Evolutionary conservation across 2,797 vertebrate genomes (phyloP).

Genomic region (Sebastolobus alascanus): DNA sequence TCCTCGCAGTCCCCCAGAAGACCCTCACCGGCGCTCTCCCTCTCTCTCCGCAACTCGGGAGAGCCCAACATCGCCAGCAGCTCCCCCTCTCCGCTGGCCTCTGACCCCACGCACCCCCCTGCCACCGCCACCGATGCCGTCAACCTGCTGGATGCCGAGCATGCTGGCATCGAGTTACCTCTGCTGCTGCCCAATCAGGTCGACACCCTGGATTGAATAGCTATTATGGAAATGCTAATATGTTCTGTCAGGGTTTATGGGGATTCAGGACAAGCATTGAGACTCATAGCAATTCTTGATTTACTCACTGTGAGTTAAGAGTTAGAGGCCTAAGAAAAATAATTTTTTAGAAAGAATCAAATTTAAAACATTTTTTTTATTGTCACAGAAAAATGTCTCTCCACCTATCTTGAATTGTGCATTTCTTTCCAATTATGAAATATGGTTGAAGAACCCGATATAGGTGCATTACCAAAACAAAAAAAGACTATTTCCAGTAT

Average conservation of each 20-base stretch:
- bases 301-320: background rate
- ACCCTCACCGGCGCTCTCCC: slow-evolving; percentile 90
- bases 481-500: slow-evolving; percentile 5
- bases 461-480: background rate
- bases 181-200: slow-evolving; percentile 82
- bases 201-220: slow-evolving; percentile 83
- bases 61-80: slow-evolving; percentile 87
- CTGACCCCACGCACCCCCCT: slow-evolving; percentile 78
- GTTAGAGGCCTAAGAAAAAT: background rate
- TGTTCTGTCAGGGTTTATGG: background rate
- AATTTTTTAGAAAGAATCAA: background rate
- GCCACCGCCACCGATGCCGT: slow-evolving; percentile 74
- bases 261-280: background rate
- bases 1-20: slow-evolving; percentile 83
- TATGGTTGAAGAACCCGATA: background rate
- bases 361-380: background rate
- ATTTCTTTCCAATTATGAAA: background rate
- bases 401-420: background rate
- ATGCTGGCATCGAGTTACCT: slow-evolving; percentile 74
- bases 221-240: background rate
- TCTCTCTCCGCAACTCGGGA: slow-evolving; percentile 94
- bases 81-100: slow-evolving; percentile 81
- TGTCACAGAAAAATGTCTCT: slow-evolving; percentile 2
- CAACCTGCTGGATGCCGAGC: slow-evolving; percentile 86
- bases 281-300: background rate